These are phyloP conservation scores for Drosophila multiciliata DNA, from an alignment of 2,888 invertebrate genomes.

Conservation along the genomic window DNA sequence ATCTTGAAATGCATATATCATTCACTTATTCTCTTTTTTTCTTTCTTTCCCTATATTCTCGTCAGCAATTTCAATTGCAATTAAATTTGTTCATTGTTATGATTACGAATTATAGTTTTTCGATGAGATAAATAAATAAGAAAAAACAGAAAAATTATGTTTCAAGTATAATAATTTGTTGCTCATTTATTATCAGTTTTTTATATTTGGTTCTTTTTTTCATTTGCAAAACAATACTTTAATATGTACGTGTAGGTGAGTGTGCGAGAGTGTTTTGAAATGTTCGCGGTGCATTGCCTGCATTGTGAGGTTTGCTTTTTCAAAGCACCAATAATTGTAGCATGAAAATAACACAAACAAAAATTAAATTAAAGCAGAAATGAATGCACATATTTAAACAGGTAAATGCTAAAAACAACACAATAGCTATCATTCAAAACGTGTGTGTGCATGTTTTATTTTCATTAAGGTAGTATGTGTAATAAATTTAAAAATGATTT, in stretches of 20 bases:
- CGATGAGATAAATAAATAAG: neutral
- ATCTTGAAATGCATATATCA: neutral
- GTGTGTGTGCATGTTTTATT: slow-evolving; percentile 28
- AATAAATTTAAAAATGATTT: slow-evolving; percentile 56
- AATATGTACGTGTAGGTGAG: slow-evolving; percentile 15
- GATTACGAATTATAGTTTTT: neutral
- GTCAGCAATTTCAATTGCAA: neutral
- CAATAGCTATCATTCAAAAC: slow-evolving; percentile 56
- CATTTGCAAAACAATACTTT: slow-evolving; percentile 52
- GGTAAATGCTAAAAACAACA: slow-evolving; percentile 40
- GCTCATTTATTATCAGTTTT: slow-evolving; percentile 50
- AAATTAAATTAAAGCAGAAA: slow-evolving; percentile 28
- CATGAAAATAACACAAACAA: slow-evolving; percentile 38
- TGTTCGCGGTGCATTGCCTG: slow-evolving; percentile 25
- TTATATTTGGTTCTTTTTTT: slow-evolving; percentile 55
- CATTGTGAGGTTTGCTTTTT: slow-evolving; percentile 18
- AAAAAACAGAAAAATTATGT: slow-evolving; percentile 5
- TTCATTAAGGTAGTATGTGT: slow-evolving; percentile 24
- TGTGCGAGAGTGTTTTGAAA: slow-evolving; percentile 12
- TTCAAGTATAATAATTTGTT: slow-evolving; percentile 45
- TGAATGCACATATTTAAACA: slow-evolving; percentile 42
- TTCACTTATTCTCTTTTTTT: neutral
- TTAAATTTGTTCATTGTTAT: neutral
- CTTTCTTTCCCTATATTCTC: neutral
- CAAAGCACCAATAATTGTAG: slow-evolving; percentile 69